Evolutionary conservation across 2,797 vertebrate genomes (phyloP), one percentile per base, ranked within the genome.

Genomic region (Sandelia bainsii): DNA sequence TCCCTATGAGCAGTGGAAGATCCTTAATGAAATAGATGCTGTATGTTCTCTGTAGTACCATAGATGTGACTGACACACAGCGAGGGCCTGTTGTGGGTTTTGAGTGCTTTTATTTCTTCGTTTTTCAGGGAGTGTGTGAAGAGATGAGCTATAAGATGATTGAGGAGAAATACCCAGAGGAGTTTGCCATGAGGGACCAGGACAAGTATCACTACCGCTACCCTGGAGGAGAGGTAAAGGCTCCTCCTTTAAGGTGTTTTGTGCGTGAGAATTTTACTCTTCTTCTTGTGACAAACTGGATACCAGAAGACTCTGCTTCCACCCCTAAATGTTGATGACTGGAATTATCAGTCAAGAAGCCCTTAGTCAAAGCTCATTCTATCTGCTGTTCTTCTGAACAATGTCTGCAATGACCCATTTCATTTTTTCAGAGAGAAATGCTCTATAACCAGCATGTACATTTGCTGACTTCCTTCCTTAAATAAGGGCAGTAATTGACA

Each of bases 121-220:
- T 60, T 56, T 74, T 89, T 72, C 86, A 99, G 98, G 98, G 98
- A 0, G 95, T 97, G 17, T 99, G 97, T 86, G 98, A 99, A 88
- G 98, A 99, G 82, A 96, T 99, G 97, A 97, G 96, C 3, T 99
- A 99, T 0, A 87, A 93, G 4, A 94, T 91, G 80, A 98, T 99
- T 1, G 91, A 97, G 79, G 92, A 95, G 71, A 94, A 82, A 3
- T 94, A 95, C 52, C 97, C 97, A 0, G 96, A 98, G 0, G 97
- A 99, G 79, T 99, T 96, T 85, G 94, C 95, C 2, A 91, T 98
- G 93, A 96, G 98, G 81, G 96, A 97, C 80, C 96, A 96, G 82
- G 97, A 99, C 85, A 99, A 99, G 61, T 99, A 97, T 17, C 94
- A 97, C n/a, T 99, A 99, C 80, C 96, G 98, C 20, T 99, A 99